phyloP scores from a whole-genome alignment of 2,797 vertebrate genomes.

The Sebastiscus tertius region DNA sequence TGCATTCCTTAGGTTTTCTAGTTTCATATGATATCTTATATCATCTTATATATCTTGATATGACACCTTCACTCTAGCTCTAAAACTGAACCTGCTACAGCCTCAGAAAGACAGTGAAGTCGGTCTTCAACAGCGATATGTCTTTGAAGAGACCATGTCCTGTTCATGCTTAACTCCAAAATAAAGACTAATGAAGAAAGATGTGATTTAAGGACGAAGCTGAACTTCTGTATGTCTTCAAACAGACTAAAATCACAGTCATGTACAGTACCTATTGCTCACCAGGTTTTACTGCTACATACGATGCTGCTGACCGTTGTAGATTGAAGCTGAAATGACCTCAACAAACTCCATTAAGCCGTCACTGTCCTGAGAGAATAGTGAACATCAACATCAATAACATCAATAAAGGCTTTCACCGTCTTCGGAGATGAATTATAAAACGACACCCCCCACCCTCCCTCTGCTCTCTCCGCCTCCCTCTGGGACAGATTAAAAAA shows the following conservation, averaged over 20 bases:
- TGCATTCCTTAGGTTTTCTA: too few relatives aligned
- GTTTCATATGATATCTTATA: too few relatives aligned
- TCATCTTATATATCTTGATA: too few relatives aligned
- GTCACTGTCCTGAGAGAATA: slow-evolving; percentile 15
- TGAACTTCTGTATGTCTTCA: too few relatives aligned
- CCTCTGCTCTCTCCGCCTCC: background rate
- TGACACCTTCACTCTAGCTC: too few relatives aligned
- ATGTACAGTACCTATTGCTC: background rate
- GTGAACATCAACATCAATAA: slow-evolving; percentile 50
- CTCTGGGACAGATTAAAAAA: slow-evolving; percentile 28
- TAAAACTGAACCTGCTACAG: too few relatives aligned
- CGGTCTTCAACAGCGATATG: too few relatives aligned
- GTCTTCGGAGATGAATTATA: slow-evolving; percentile 16
- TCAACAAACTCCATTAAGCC: slow-evolving; percentile 21
- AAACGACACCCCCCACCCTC: background rate
- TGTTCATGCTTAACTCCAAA: too few relatives aligned
- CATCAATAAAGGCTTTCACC: slow-evolving; percentile 25
- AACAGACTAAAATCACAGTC: background rate
- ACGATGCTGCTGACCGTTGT: background rate
- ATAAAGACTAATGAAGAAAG: too few relatives aligned
- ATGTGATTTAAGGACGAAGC: too few relatives aligned
- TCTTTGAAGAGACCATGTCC: too few relatives aligned
- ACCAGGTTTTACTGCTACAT: background rate
- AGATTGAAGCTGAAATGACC: slow-evolving; percentile 13
- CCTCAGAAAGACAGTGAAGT: too few relatives aligned